These are phyloP conservation scores for Scotopteryx bipunctaria DNA, from an alignment of 2,888 invertebrate genomes.

Conservation along the genomic window DNA sequence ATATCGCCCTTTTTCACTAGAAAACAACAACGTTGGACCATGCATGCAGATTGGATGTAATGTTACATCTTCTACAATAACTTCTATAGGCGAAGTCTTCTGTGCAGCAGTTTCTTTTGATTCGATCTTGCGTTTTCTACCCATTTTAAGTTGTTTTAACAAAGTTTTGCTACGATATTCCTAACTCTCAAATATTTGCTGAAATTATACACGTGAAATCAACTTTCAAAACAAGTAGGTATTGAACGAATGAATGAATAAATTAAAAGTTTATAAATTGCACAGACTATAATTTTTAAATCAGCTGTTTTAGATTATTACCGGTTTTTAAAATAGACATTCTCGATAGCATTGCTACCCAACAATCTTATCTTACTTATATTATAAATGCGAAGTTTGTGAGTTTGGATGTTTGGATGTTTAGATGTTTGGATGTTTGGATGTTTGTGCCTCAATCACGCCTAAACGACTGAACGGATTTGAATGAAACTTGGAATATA, in stretches of 20 bases:
- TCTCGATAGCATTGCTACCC: not conserved
- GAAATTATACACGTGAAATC: slow-evolving; percentile 12
- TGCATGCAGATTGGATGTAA: slow-evolving; percentile 89
- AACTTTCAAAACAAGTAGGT: slow-evolving; percentile 13
- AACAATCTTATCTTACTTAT: not conserved
- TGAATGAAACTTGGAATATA: no score
- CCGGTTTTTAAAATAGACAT: slow-evolving; percentile 7
- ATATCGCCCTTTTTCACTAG: slow-evolving; percentile 83
- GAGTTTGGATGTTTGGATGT: no score
- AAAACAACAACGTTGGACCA: slow-evolving; percentile 90
- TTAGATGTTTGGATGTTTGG: no score
- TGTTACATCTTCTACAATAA: slow-evolving; percentile 81
- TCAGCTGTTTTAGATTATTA: slow-evolving; percentile 8
- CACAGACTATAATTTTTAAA: slow-evolving; percentile 1
- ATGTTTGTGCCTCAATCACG: no score
- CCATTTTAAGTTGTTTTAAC: slow-evolving; percentile 49
- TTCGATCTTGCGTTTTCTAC: slow-evolving; percentile 63
- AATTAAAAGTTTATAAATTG: not conserved
- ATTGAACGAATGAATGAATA: slow-evolving; percentile 5
- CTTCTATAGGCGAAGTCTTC: slow-evolving; percentile 69
- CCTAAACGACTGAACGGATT: no score
- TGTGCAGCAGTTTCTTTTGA: slow-evolving; percentile 38
- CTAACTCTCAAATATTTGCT: not conserved
- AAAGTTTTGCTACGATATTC: not conserved
- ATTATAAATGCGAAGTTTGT: not conserved